A percentile compares a stretch with the other conserved stretches of the same genome.
Conservation (phyloP, 2,888 invertebrate genomes). For the Agapostemon virescens region DNA sequence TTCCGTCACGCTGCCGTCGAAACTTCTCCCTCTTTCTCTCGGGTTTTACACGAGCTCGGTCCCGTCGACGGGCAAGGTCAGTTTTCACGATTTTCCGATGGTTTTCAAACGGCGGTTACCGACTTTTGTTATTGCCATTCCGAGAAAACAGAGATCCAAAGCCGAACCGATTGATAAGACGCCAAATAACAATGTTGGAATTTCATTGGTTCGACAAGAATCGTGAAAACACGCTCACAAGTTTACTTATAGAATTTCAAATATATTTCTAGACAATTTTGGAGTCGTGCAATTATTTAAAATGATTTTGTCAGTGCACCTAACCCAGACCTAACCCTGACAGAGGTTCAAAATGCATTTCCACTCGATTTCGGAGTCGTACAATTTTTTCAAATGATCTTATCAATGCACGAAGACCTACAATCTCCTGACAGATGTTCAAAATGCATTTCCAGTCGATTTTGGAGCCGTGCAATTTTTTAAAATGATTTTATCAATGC, state of each 20-base stretch:
- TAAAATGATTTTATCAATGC: too few species aligned
- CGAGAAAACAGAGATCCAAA: not conserved
- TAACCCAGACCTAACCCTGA: too few species aligned
- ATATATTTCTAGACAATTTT: too few species aligned
- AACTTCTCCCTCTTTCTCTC: slow-evolving; percentile 5
- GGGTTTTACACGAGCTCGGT: not conserved
- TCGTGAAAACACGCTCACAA: not conserved
- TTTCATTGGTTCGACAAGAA: not conserved
- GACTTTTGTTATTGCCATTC: not conserved
- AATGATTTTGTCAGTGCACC: too few species aligned
- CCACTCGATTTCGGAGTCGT: too few species aligned
- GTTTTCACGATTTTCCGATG: not conserved
- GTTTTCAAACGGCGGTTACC: not conserved
- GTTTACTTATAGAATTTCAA: not conserved
- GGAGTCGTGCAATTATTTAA: too few species aligned
- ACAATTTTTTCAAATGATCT: too few species aligned
- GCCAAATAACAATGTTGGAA: not conserved
- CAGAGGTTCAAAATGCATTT: too few species aligned
- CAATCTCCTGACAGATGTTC: too few species aligned
- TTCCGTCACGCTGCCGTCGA: slow-evolving; percentile 37
- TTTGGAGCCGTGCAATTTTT: not conserved
- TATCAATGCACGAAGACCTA: too few species aligned
- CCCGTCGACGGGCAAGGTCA: slow-evolving; percentile 38
- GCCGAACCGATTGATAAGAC: not conserved
- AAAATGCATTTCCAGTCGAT: not conserved